Base-by-base conservation (phyloP, 2,797 vertebrate species). In the Gastrophryne carolinensis region DNA sequence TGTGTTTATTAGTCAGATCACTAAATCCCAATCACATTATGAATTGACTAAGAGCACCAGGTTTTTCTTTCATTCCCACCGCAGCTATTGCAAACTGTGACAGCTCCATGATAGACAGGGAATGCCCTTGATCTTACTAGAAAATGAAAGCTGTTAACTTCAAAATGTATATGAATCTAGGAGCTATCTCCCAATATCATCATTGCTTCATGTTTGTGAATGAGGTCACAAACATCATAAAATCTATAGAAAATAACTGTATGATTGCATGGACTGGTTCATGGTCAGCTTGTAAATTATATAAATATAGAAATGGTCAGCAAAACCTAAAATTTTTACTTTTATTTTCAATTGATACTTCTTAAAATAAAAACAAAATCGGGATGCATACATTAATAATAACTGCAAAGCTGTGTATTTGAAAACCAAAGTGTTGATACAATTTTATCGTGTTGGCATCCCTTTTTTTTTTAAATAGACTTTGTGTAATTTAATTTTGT, bases 141-240 rank as follows among this genome's bases (percentile, higher is more conserved):
- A 76, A 76, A 69, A 53, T 54, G 24, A 76, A 76, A 54, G 47
- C 73, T 76, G 69, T 76, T 56, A 76, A 75, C 65, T 75, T 61
- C 32, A 69, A 75, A 75, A 21, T 19, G 11, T n/a, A 65, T 52
- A 58, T 21, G 24, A 50, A n/a, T 61, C 30, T 60, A 27, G 27
- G 44, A 8, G 54, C 34, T 57, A 26, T 57, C 32, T 57, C 57
- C 19, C 23, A 41, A 5, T 19, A 41, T 57, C 52, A 41, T 57
- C 52, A 15, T 37, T 13, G 34, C 26, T 56, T 65, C 10, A 21
- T 57, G 57, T 65, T 57, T 44, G 44, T 9, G 26, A 2, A 21
- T 35, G 19, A 66, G 52, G 62, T 57, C 72, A 58, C 9, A 21
- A 29, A n/a, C 7, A 53, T 72, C 52, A 30, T 37, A n/a, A 68